phyloP scores from a whole-genome alignment of 1,140 invertebrate species.

The Bombus ignitus region DNA sequence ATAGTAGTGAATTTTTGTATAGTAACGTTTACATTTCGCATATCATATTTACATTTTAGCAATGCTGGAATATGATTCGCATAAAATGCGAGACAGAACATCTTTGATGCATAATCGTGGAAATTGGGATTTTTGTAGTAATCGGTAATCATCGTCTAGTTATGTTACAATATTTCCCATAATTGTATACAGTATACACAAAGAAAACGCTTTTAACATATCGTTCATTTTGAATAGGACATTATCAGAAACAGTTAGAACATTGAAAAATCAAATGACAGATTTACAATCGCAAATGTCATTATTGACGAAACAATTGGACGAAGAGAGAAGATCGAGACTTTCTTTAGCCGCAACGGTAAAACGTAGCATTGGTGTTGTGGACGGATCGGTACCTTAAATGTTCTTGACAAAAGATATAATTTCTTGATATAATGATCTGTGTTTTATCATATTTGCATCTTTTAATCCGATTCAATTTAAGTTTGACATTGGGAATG shows the following conservation, averaged over 20 bases:
- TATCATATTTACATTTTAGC: constrained; percentile 75
- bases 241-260: constrained; percentile 88
- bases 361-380: constrained; percentile 78
- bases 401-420: background rate
- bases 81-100: constrained; percentile 78
- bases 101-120: constrained; percentile 77
- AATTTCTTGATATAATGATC: background rate
- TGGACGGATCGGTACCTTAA: constrained; percentile 72
- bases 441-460: constrained; percentile 25
- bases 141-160: constrained; percentile 69
- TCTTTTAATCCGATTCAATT: constrained; percentile 19
- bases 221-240: constrained; percentile 79
- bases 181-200: background rate
- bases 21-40: background rate
- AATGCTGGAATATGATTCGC: constrained; percentile 78
- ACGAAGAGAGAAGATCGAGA: constrained; percentile 82
- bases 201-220: background rate
- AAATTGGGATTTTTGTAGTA: constrained; percentile 77
- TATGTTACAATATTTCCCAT: background rate
- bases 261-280: constrained; percentile 86
- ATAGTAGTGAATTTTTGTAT: background rate
- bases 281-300: constrained; percentile 83
- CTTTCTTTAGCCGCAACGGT: constrained; percentile 79
- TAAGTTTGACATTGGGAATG: constrained; percentile 41
- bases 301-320: constrained; percentile 79